Conservation (phyloP, 1,140 invertebrate genomes). For the Babylonia areolata region DNA sequence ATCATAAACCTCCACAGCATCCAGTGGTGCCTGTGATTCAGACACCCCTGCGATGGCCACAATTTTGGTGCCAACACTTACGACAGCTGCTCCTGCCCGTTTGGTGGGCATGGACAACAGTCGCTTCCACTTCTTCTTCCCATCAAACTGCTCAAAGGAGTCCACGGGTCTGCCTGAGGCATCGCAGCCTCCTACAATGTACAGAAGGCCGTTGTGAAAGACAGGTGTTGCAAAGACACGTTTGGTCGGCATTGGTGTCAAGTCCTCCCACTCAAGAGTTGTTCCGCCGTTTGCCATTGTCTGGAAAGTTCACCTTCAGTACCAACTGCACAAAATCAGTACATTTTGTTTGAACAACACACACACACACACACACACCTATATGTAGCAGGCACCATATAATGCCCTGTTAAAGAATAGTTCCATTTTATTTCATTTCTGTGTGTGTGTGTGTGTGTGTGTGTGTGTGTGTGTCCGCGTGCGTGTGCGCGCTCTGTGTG, state of each 20-base stretch:
- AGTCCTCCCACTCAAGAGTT: slow-evolving; percentile 43
- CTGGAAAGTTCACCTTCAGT: neutral
- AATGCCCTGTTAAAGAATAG: no score
- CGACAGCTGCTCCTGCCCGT: slow-evolving; percentile 68
- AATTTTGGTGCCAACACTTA: slow-evolving; percentile 66
- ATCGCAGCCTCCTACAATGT: slow-evolving; percentile 74
- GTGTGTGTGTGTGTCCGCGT: no score
- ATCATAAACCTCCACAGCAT: slow-evolving; percentile 70
- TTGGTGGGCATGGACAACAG: slow-evolving; percentile 69
- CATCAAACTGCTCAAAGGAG: slow-evolving; percentile 68
- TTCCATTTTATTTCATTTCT: no score
- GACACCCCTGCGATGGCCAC: slow-evolving; percentile 71
- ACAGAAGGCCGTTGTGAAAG: slow-evolving; percentile 60
- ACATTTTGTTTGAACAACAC: no score
- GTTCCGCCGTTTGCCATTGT: slow-evolving; percentile 17
- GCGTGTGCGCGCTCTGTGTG: no score
- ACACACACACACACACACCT: no score
- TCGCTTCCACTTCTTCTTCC: slow-evolving; percentile 65
- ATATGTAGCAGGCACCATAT: no score
- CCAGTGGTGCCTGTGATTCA: slow-evolving; percentile 66
- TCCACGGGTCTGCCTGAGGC: slow-evolving; percentile 67
- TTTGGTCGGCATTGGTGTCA: slow-evolving; percentile 65
- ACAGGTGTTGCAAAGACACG: slow-evolving; percentile 69
- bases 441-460: no score
- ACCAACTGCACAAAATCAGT: no score